phyloP scores from a whole-genome alignment of 2,888 invertebrate genomes.

The Hydriomena furcata region DNA sequence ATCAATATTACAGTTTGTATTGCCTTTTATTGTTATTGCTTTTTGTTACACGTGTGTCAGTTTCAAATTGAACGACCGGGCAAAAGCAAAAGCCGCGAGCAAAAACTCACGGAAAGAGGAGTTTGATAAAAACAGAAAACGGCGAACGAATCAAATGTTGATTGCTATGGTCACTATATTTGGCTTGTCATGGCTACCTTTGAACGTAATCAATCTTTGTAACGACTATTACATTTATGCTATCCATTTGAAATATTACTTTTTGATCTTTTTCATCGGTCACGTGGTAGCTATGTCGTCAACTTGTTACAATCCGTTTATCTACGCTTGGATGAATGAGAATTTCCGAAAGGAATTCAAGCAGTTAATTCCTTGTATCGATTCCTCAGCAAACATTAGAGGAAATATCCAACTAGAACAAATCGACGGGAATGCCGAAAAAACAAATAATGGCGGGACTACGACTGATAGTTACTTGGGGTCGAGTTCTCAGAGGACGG shows the following conservation, averaged over 20 bases:
- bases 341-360: conserved; percentile 97
- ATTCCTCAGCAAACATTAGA: conserved; percentile 70
- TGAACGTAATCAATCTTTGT: conserved; percentile 94
- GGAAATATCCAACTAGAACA: conserved; percentile 78
- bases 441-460: conserved; percentile 90
- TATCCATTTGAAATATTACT: conserved; percentile 91
- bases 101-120: conserved; percentile 95
- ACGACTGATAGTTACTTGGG: conserved; percentile 87
- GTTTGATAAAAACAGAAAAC: conserved; percentile 94
- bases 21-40: conserved; percentile 97
- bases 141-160: conserved; percentile 97
- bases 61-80: conserved; percentile 92
- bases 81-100: conserved; percentile 92
- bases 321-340: conserved; percentile 99
- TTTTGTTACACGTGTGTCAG: conserved; percentile 97
- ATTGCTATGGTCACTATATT: conserved; percentile 99
- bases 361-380: conserved; percentile 87
- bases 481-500: conserved; percentile 78
- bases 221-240: conserved; percentile 91
- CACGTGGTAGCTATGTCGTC: conserved; percentile 98
- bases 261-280: conserved; percentile 93
- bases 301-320: conserved; percentile 97
- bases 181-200: conserved; percentile 96
- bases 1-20: conserved; percentile 94
- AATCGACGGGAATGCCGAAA: conserved; percentile 84